Base-by-base conservation (phyloP, 2,113 vertebrate genomes). In the Pandion haliaetus region DNA sequence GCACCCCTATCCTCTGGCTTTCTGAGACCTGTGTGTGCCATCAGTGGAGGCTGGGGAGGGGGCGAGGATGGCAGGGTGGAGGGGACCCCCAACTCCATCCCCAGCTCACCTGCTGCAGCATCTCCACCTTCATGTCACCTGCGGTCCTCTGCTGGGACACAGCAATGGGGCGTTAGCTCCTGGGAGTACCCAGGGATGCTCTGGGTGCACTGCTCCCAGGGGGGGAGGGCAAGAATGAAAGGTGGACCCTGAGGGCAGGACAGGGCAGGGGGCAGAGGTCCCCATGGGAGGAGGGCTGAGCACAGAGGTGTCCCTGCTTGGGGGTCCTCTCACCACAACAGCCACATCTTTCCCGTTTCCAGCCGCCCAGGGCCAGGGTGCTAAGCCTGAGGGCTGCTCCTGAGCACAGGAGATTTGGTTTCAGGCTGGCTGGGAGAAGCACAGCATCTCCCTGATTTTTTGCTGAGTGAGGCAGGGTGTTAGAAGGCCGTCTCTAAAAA, bases 401-500 rank as follows among this genome's bases (percentile, higher is more conserved):
- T 18, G 52, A 62, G 82, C 0, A 0, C n/a, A 38, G 44, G 24
- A 62, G 21, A 23, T 70, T 49, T 19, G 63, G 32, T 67, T 79
- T 32, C 38, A 71, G 82, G 65, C 70, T 78, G 81, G 12, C 52
- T 67, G 78, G 82, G 78, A 85, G 85, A 90, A 94, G 94, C 70
- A 59, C 17, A 93, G 90, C 67, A 85, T 34, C 84, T 76, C 93
- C 52, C 45, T 45, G 38, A 24, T 6, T 78, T 91, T 94, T 40
- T 85, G 93, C 95, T 92, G 93, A 96, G 92, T 25, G 29, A 93
- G 84, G 82, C 84, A 93, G 95, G 74, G 87, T 54, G 93, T 89
- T 63, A 72, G 88, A 55, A 90, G 82, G 93, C 87, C 3, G 7
- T 58, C 66, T 94, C 93, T 96, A 94, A 96, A 96, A 96, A 85